These are phyloP conservation scores for Beris chalybata DNA, from an alignment of 2,888 invertebrate species.

Conservation along the genomic window DNA sequence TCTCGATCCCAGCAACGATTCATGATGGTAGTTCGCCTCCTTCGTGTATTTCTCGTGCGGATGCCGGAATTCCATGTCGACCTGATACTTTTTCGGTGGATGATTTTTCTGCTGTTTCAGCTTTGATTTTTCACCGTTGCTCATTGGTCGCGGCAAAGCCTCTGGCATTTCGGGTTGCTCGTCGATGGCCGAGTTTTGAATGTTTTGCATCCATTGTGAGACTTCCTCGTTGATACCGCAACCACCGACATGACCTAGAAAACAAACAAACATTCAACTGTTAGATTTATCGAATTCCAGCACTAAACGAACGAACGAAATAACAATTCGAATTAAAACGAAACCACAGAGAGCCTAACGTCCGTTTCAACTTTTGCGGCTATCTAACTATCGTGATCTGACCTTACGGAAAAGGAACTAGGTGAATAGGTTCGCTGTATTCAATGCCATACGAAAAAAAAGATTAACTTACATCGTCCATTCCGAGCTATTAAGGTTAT, in stretches of 20 bases:
- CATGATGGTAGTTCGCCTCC: conserved; percentile 65
- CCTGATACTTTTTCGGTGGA: conserved; percentile 34
- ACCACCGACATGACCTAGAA: conserved; percentile 77
- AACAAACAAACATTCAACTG: conserved; percentile 32
- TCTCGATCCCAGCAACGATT: conserved; percentile 5
- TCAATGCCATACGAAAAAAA: no score
- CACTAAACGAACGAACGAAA: no score
- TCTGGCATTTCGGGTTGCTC: conserved; percentile 48
- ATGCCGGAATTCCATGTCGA: conserved; percentile 56
- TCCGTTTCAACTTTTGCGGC: no score
- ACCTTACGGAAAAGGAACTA: no score
- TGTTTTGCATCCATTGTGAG: conserved; percentile 88
- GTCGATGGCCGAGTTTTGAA: conserved; percentile 77
- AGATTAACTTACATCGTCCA: no score
- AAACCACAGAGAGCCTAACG: no score
- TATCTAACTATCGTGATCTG: no score
- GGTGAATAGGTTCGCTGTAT: no score
- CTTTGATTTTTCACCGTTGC: conserved; percentile 34
- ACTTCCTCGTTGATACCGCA: conserved; percentile 88
- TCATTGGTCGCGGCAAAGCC: conserved; percentile 39
- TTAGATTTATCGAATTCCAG: conserved; percentile 2
- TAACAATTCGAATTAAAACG: no score
- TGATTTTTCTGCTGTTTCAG: conserved; percentile 39
- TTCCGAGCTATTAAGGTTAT: no score
- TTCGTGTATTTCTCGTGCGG: conserved; percentile 75